Conservation (phyloP, 1,140 invertebrate species). For the Theocolax elegans region DNA sequence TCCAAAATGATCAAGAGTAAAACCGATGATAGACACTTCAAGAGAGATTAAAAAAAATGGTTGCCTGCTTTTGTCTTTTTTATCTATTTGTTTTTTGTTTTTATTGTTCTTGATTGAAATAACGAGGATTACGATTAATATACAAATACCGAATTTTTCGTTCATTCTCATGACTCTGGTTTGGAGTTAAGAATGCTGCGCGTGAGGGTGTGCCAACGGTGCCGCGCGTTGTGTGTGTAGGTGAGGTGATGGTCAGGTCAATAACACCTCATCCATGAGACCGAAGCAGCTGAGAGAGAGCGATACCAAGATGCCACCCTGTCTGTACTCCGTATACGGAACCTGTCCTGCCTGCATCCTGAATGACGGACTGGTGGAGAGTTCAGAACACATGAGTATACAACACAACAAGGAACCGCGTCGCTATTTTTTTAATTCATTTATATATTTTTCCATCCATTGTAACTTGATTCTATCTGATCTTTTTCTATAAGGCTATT, state of each 20-base stretch:
- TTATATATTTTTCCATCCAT: slow-evolving; percentile 52
- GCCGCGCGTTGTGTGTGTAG: slow-evolving; percentile 63
- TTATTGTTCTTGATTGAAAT: slow-evolving; percentile 54
- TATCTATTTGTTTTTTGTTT: no score
- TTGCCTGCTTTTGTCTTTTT: no score
- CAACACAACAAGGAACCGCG: slow-evolving; percentile 61
- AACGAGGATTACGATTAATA: slow-evolving; percentile 69
- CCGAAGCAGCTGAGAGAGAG: slow-evolving; percentile 61
- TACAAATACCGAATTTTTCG: slow-evolving; percentile 69
- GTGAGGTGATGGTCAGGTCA: slow-evolving; percentile 63
- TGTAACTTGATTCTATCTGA: slow-evolving; percentile 44
- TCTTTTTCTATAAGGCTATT: slow-evolving; percentile 29
- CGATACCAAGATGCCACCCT: slow-evolving; percentile 52
- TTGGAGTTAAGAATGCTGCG: slow-evolving; percentile 69
- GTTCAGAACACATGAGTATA: slow-evolving; percentile 69
- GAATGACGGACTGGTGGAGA: slow-evolving; percentile 67
- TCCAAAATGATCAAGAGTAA: background rate
- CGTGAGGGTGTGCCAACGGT: slow-evolving; percentile 68
- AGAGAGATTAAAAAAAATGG: background rate
- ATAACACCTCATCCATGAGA: slow-evolving; percentile 62
- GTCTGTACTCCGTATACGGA: slow-evolving; percentile 64
- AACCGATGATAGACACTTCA: slow-evolving; percentile 9
- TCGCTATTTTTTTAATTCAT: slow-evolving; percentile 62
- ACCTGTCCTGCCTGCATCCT: slow-evolving; percentile 68
- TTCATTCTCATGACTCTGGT: slow-evolving; percentile 69